Evolutionary conservation across 2,888 invertebrate genomes (phyloP).

Genomic region (Rotaria socialis): DNA sequence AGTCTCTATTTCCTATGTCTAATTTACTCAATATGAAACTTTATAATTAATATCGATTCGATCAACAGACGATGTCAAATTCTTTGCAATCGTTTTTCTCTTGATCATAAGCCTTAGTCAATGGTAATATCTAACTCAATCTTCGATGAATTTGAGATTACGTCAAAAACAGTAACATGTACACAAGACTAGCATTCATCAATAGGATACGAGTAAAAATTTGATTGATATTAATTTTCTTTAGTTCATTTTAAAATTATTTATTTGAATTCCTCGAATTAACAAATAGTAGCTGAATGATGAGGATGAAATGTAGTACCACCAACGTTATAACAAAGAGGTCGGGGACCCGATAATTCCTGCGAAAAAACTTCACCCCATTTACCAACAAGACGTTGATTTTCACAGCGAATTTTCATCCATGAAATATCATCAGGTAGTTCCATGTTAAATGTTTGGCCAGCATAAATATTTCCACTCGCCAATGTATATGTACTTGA

Average conservation of each 20-base stretch:
- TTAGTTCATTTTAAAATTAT: background rate
- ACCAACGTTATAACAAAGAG: conserved; percentile 1
- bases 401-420: background rate
- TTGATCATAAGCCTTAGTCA: no score
- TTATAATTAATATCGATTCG: no score
- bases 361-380: background rate
- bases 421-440: background rate
- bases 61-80: no score
- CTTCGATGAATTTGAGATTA: no score
- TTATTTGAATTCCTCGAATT: background rate
- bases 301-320: conserved; percentile 13
- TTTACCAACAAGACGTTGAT: conserved; percentile 2
- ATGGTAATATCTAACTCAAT: no score
- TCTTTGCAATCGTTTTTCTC: no score
- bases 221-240: background rate
- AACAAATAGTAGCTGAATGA: background rate
- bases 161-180: no score
- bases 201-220: no score
- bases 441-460: background rate
- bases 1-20: no score
- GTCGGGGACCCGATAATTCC: background rate
- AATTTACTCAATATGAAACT: no score
- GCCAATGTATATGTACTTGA: background rate
- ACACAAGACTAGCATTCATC: no score
- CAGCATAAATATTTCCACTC: conserved; percentile 18